A percentile compares a stretch with the other conserved stretches of the same genome.
Evolutionary conservation across 2,113 vertebrate genomes (phyloP).

Genomic region (Origma solitaria): DNA sequence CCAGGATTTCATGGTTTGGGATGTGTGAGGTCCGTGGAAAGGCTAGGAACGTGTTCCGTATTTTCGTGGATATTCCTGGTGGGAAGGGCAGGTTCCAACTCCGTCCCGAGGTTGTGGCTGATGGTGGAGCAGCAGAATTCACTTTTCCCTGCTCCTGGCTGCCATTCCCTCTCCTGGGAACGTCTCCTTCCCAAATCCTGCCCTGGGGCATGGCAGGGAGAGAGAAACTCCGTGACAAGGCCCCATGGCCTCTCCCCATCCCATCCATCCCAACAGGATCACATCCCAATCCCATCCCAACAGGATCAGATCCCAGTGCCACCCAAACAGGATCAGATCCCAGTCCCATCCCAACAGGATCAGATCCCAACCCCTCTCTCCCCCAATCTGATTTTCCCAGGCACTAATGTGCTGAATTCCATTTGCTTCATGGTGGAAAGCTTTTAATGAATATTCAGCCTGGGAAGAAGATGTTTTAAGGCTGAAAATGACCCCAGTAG

Average conservation of each 20-base stretch:
- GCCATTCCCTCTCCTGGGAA: not conserved
- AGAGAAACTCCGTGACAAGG: not conserved
- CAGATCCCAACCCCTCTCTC: not conserved
- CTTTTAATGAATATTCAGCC: constrained; percentile 38
- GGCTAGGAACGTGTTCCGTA: accelerated
- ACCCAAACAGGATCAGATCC: constrained; percentile 7
- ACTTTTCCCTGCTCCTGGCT: accelerated
- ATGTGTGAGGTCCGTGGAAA: not conserved
- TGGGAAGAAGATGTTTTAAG: not conserved
- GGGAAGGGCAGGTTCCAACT: not conserved
- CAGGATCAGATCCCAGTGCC: not conserved
- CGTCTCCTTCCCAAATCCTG: not conserved
- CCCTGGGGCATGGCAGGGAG: not conserved
- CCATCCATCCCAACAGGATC: not conserved
- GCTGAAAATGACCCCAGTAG: not conserved
- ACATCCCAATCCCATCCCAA: not conserved
- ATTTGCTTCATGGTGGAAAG: constrained; percentile 13
- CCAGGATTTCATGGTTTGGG: too few relatives aligned
- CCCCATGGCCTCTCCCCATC: not conserved
- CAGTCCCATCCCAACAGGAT: not conserved
- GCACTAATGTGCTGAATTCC: constrained; percentile 50
- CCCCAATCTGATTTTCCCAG: constrained; percentile 2
- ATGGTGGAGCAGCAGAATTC: accelerated
- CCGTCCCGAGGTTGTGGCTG: accelerated
- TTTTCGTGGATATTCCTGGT: accelerated